phyloP scores from a whole-genome alignment of 1,140 invertebrate species.

The Magallana gigas region DNA sequence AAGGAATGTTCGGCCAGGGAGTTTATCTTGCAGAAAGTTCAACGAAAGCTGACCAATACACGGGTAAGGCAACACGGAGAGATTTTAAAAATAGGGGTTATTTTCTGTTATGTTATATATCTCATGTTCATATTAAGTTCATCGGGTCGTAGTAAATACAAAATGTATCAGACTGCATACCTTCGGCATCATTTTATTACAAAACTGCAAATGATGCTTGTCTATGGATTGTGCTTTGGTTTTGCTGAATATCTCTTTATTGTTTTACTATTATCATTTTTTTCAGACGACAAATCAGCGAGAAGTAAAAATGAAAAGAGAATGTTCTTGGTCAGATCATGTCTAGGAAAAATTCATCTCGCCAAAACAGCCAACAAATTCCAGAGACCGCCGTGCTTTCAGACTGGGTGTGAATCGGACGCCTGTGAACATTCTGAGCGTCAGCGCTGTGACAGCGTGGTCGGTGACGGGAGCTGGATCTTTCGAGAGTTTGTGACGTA shows the following conservation, averaged over 20 bases:
- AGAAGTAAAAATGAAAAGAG: conserved; percentile 47
- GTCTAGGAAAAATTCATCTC: conserved; percentile 57
- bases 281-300: conserved; percentile 42
- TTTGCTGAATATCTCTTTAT: no score
- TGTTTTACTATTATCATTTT: neutral
- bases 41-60: conserved; percentile 68
- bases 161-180: no score
- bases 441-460: conserved; percentile 35
- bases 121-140: no score
- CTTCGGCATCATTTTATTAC: no score
- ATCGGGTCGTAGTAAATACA: no score
- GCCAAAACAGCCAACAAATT: conserved; percentile 37
- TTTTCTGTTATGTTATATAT: no score
- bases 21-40: conserved; percentile 67
- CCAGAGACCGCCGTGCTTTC: conserved; percentile 56
- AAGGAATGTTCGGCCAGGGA: conserved; percentile 64
- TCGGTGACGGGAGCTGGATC: conserved; percentile 41
- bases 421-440: neutral
- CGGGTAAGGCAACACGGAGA: conserved; percentile 52
- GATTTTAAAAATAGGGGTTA: no score
- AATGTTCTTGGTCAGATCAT: conserved; percentile 58
- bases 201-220: no score
- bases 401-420: conserved; percentile 39
- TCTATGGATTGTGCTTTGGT: no score
- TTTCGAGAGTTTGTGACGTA: conserved; percentile 47